These are phyloP conservation scores for Ladona fulva DNA, from an alignment of 1,140 invertebrate species.

Conservation along the genomic window DNA sequence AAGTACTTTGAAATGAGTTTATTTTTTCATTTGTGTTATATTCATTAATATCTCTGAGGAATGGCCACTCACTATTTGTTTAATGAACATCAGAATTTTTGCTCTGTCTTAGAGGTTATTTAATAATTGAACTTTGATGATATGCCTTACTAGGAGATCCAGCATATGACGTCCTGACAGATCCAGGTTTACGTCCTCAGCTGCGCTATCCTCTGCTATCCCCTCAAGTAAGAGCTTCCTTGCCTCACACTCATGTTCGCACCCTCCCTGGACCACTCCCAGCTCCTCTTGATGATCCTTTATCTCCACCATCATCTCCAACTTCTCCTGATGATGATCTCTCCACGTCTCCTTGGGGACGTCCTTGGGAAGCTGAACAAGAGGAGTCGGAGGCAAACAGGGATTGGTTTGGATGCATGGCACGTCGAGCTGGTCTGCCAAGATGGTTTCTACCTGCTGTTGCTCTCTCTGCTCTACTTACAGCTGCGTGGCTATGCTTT, in stretches of 20 bases:
- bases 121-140: no score
- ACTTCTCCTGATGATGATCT: background rate
- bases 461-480: slow-evolving; percentile 37
- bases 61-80: no score
- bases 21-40: no score
- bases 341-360: slow-evolving; percentile 27
- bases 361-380: slow-evolving; percentile 30
- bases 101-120: no score
- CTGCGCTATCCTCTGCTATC: slow-evolving; percentile 26
- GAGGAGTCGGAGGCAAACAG: slow-evolving; percentile 26
- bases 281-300: slow-evolving; percentile 23
- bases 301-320: background rate
- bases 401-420: slow-evolving; percentile 45
- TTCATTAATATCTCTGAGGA: no score
- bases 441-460: slow-evolving; percentile 39
- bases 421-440: slow-evolving; percentile 43
- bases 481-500: slow-evolving; percentile 44
- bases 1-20: no score
- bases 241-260: slow-evolving; percentile 38
- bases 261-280: slow-evolving; percentile 35
- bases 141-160: slow-evolving; percentile 29
- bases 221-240: slow-evolving; percentile 11
- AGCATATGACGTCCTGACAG: slow-evolving; percentile 35
- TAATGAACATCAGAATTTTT: no score
- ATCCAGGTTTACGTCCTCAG: slow-evolving; percentile 36